phyloP scores from a whole-genome alignment of 2,888 invertebrate genomes.

The Lycocerus yunnanus region DNA sequence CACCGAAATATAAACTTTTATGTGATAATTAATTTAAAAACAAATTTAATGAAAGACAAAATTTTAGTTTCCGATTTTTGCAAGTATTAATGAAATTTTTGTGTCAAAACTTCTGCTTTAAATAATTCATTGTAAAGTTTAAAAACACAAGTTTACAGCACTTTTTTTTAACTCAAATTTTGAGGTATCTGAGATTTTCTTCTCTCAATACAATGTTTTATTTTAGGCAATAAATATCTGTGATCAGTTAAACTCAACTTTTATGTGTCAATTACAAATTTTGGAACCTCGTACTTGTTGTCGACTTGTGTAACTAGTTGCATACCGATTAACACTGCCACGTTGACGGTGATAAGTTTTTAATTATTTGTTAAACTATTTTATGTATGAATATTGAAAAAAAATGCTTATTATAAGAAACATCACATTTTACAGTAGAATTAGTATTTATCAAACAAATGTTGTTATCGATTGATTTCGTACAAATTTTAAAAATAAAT shows the following conservation, averaged over 20 bases:
- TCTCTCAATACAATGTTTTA: not conserved
- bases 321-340: not conserved
- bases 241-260: not conserved
- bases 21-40: not conserved
- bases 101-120: not conserved
- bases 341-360: not conserved
- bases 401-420: not conserved
- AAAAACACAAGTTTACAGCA: not conserved
- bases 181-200: not conserved
- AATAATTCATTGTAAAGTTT: not conserved
- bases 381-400: not conserved
- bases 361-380: not conserved
- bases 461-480: not conserved
- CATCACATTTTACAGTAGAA: not conserved
- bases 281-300: not conserved
- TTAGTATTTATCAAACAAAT: not conserved
- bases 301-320: not conserved
- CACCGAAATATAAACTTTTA: conserved; percentile 72
- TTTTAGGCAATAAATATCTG: not conserved
- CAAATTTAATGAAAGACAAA: not conserved
- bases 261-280: not conserved
- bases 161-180: not conserved
- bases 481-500: not conserved
- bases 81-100: not conserved
- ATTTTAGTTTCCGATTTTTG: not conserved